A percentile compares a stretch with the other conserved stretches of the same genome.
phyloP scores from a whole-genome alignment of 92 coral and sea anemone species.

The Parazoanthus swiftii region DNA sequence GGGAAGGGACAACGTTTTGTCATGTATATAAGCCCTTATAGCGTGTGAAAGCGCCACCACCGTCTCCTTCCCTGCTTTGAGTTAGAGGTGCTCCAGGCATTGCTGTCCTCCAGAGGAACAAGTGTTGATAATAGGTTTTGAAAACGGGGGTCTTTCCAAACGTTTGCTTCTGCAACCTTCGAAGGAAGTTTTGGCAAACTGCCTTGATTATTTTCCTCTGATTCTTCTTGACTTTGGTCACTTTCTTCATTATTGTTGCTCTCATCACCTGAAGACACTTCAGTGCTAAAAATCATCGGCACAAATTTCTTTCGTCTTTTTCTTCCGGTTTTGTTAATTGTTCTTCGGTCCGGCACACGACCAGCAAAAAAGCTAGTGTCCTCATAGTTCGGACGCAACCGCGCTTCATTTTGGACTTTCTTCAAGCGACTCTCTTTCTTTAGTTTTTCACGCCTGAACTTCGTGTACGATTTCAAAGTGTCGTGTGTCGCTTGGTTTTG shows the following conservation, averaged over 20 bases:
- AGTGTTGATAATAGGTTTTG: slow-evolving; percentile 58
- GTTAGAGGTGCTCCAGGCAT: background rate
- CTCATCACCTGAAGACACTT: background rate
- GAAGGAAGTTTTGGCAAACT: slow-evolving; percentile 47
- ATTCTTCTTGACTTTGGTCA: background rate
- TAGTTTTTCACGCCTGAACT: slow-evolving; percentile 52
- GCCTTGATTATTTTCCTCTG: background rate
- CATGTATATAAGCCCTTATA: background rate
- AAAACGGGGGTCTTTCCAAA: slow-evolving; percentile 57
- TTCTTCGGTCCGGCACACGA: background rate
- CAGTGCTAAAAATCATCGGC: background rate
- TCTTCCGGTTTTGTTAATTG: background rate
- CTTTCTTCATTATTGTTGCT: background rate
- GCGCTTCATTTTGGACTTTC: slow-evolving; percentile 55
- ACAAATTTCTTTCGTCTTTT: background rate
- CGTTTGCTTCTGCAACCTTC: slow-evolving; percentile 14
- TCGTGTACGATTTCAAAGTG: slow-evolving; percentile 53
- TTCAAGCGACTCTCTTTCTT: slow-evolving; percentile 53
- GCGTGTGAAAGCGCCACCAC: slow-evolving; percentile 11
- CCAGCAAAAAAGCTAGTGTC: slow-evolving; percentile 23
- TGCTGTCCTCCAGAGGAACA: slow-evolving; percentile 41
- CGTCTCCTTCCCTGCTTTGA: background rate
- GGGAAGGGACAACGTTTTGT: background rate
- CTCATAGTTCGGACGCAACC: slow-evolving; percentile 24
- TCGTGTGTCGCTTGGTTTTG: slow-evolving; percentile 51